Evolutionary conservation across 2,113 vertebrate genomes (phyloP), one percentile per base, ranked within the genome.

Genomic region (Ciconia stormi): DNA sequence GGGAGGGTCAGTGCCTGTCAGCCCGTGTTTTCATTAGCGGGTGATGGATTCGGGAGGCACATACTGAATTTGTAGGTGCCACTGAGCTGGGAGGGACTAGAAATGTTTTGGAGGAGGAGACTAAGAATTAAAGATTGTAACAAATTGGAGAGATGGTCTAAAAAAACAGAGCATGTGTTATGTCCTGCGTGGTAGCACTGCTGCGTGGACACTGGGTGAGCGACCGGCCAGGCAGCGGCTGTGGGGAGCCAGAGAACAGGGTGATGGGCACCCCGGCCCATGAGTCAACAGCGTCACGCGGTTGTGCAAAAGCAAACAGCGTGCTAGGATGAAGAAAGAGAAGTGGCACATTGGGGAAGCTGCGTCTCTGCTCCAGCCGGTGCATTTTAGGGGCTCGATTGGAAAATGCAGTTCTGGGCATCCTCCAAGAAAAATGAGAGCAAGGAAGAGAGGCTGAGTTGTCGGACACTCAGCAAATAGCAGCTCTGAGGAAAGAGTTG

Each of bases 301-400:
- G 92, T 85, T 97, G 74, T 80, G 93, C 90, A 80, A 93, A 79
- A 80, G 82, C 82, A 94, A 96, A 91, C 87, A 91, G n/a, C 1
- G 7, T n/a, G 34, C 44, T 72, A 40, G 36, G 26, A n/a, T 47
- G n/a, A 16, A 50, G 29, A 89, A 91, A 55, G 56, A 90, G 62
- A 86, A 80, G 42, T 26, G 67, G 26, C 5, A 27, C 36, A 0
- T 1, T 17, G 30, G 44, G 61, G 74, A 93, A 86, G 70, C 0
- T 1, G 47, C 0, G 0, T 20, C 55, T 50, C 61, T 71, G 29
- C 47, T 91, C 52, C 7, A 1, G 27, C 20, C 2, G 2, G 40
- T 65, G 49, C 53, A 6, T 91, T 53, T 46, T 53, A 63, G 78
- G 70, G 70, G 56, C 52, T 84, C 1, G 0, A 6, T 11, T 77